Percentiles rank a stretch among this genome's conserved stretches.
phyloP scores from a whole-genome alignment of 2,888 invertebrate species.

The Mesorhabditis spiculigera region DNA sequence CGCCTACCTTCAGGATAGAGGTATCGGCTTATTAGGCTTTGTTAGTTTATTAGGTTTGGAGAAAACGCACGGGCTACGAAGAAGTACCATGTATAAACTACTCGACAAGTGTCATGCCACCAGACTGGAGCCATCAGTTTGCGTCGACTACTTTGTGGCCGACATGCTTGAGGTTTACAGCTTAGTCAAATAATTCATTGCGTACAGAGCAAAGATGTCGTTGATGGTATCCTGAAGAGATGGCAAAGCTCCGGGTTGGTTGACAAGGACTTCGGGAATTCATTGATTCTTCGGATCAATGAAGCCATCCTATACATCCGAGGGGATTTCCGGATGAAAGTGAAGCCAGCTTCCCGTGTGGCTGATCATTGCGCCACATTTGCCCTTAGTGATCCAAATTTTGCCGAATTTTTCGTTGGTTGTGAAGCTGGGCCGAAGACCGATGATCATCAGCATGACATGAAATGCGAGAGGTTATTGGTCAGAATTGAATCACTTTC shows the following conservation, averaged over 20 bases:
- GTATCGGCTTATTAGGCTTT: not conserved
- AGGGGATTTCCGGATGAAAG: conserved; percentile 15
- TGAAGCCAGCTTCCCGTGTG: conserved; percentile 12
- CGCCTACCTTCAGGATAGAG: not conserved
- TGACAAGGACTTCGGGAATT: too few relatives aligned
- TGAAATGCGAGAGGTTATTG: conserved; percentile 15
- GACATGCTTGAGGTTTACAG: conserved; percentile 8
- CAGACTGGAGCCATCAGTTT: conserved; percentile 6
- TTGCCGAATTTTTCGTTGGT: not conserved
- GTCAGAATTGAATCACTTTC: too few relatives aligned
- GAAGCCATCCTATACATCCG: conserved; percentile 14
- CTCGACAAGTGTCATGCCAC: conserved; percentile 9
- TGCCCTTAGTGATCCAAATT: conserved; percentile 14
- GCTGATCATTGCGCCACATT: conserved; percentile 17
- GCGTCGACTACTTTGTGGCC: conserved; percentile 14
- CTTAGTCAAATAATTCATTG: too few relatives aligned
- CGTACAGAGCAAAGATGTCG: too few relatives aligned
- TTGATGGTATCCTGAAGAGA: too few relatives aligned
- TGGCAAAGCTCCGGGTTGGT: too few relatives aligned
- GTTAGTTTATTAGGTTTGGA: too few relatives aligned
- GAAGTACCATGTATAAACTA: conserved; percentile 8
- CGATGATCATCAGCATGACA: conserved; percentile 14
- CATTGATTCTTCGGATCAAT: not conserved
- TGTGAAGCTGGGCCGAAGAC: not conserved
- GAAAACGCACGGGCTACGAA: not conserved